Conservation (phyloP, 2,888 invertebrate species). For the Eledone cirrhosa region DNA sequence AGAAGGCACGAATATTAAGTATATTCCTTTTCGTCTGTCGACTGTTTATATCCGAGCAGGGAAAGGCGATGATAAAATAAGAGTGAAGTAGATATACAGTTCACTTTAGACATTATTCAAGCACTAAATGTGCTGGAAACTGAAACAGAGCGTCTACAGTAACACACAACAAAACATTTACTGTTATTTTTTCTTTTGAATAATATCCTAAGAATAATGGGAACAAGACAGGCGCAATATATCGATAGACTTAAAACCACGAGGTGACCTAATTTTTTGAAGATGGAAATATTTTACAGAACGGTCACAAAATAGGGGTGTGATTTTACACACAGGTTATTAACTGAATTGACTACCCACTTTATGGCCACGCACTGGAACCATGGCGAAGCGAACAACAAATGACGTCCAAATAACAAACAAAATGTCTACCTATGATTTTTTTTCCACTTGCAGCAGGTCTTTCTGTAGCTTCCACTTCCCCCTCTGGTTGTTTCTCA, state of each 20-base stretch:
- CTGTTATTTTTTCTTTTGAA: too few species aligned
- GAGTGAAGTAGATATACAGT: not conserved
- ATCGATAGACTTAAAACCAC: too few species aligned
- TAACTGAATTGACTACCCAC: too few species aligned
- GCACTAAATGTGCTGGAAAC: not conserved
- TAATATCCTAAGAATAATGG: too few species aligned
- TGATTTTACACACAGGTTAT: too few species aligned
- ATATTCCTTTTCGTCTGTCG: not conserved
- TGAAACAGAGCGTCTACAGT: not conserved
- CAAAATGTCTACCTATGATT: conserved; percentile 51
- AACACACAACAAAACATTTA: too few species aligned
- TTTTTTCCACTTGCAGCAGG: conserved; percentile 79
- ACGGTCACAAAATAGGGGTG: too few species aligned
- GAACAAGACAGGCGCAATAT: too few species aligned
- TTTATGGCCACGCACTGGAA: not conserved
- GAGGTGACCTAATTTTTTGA: too few species aligned
- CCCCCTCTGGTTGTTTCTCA: conserved; percentile 82
- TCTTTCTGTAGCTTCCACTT: conserved; percentile 68
- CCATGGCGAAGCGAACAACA: not conserved
- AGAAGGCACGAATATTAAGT: not conserved
- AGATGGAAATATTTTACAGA: too few species aligned
- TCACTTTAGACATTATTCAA: not conserved
- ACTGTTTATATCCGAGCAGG: not conserved
- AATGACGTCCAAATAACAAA: not conserved
- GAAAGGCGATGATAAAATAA: not conserved